phyloP scores from a whole-genome alignment of 30 jellyfish, hydroid and myxozoan species.

The Cassiopea xamachana region DNA sequence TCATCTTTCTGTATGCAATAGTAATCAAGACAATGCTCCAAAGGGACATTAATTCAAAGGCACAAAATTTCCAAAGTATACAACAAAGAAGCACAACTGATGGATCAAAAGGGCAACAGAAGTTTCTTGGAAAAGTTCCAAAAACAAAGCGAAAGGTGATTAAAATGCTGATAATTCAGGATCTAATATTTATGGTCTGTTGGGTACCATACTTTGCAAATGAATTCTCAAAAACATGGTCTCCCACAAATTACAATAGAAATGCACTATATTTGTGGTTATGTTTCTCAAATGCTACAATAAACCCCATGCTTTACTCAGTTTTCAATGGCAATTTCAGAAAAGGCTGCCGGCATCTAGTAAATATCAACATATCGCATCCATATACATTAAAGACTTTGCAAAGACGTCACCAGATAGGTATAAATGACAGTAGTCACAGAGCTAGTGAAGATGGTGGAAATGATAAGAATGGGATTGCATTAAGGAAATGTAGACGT shows the following conservation, averaged over 20 bases:
- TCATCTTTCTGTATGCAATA: constrained; percentile 26
- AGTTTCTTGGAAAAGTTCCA: constrained; percentile 81
- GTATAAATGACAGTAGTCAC: constrained; percentile 66
- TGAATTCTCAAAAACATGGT: constrained; percentile 37
- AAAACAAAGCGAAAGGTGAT: constrained; percentile 74
- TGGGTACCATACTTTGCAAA: constrained; percentile 74
- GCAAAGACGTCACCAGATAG: constrained; percentile 77
- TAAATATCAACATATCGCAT: constrained; percentile 60
- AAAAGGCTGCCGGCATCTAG: constrained; percentile 76
- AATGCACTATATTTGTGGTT: constrained; percentile 52
- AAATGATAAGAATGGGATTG: constrained; percentile 1
- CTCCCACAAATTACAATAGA: not conserved
- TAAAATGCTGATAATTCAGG: constrained; percentile 72
- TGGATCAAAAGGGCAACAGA: constrained; percentile 35
- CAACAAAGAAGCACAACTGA: constrained; percentile 12
- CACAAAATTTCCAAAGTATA: not conserved
- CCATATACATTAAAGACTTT: constrained; percentile 78
- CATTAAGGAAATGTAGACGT: constrained; percentile 1
- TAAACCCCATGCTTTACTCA: constrained; percentile 75
- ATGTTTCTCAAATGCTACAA: constrained; percentile 71
- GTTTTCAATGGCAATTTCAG: constrained; percentile 77
- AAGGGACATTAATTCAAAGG: constrained; percentile 43
- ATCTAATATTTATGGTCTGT: constrained; percentile 56
- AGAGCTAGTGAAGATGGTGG: constrained; percentile 62
- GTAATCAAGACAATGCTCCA: constrained; percentile 51